phyloP scores from a whole-genome alignment of 2,113 vertebrate species.

The Podilymbus podiceps region DNA sequence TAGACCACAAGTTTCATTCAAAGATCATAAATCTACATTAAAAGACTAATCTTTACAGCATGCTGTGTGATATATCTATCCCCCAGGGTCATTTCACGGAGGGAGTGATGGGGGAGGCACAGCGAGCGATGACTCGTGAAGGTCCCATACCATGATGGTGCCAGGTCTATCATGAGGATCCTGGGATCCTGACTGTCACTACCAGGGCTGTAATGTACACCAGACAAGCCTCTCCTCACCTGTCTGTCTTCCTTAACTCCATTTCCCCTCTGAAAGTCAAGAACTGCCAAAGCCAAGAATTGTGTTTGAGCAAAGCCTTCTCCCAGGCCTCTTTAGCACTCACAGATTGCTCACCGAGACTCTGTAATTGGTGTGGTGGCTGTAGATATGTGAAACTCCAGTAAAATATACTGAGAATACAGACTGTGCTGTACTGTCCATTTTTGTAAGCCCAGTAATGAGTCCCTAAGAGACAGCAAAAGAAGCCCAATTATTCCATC shows the following conservation, averaged over 20 bases:
- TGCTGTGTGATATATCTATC: no score
- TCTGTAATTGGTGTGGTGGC: neutral
- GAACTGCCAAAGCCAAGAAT: neutral
- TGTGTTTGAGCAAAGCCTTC: neutral
- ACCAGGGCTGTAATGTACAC: neutral
- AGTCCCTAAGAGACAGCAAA: neutral
- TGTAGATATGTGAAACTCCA: neutral
- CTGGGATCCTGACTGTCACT: neutral
- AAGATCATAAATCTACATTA: neutral
- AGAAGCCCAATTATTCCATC: neutral
- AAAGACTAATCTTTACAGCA: neutral
- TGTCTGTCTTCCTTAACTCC: neutral
- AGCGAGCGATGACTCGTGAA: rapidly evolving
- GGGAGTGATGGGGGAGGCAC: neutral
- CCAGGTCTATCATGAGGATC: neutral
- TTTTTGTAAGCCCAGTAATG: neutral
- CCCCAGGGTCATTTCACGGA: neutral
- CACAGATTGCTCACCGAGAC: neutral
- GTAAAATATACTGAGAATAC: neutral
- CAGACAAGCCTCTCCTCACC: neutral
- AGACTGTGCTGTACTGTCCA: neutral
- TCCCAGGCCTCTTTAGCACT: neutral
- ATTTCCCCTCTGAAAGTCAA: neutral
- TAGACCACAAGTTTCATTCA: neutral
- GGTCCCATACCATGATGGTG: rapidly evolving